These are phyloP conservation scores for Gambusia holbrooki DNA, from an alignment of 2,113 vertebrate genomes.

Conservation along the genomic window DNA sequence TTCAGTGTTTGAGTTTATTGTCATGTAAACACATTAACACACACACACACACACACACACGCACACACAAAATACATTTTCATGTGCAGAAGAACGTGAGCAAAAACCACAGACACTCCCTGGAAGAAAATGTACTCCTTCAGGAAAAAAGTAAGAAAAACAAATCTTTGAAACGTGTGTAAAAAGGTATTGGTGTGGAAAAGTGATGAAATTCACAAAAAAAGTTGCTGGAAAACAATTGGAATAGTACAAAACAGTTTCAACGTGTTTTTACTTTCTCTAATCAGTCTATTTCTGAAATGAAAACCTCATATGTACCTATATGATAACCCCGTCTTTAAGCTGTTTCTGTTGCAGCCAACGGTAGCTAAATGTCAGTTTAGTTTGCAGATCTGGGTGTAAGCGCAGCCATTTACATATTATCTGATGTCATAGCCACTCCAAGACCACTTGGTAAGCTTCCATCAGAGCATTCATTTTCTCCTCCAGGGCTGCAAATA, in stretches of 20 bases:
- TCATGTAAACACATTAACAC: not conserved
- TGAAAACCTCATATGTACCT: not conserved
- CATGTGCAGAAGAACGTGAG: not conserved
- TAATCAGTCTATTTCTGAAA: not conserved
- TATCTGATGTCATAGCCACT: conserved; percentile 1
- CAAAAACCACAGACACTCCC: not conserved
- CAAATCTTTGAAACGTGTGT: too few species aligned
- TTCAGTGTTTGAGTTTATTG: not conserved
- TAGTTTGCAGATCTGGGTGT: conserved; percentile 9
- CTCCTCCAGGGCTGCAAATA: not conserved
- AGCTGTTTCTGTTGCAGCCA: not conserved
- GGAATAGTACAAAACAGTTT: not conserved
- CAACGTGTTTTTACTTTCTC: not conserved
- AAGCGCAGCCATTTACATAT: conserved; percentile 14
- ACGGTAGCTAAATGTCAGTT: not conserved
- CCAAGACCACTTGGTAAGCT: not conserved
- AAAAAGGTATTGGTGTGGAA: too few species aligned
- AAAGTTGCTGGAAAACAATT: not conserved
- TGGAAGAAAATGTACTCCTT: not conserved
- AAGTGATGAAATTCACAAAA: too few species aligned
- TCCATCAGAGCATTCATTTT: conserved; percentile 1
- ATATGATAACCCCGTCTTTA: not conserved
- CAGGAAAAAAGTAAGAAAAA: not conserved
- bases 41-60: not conserved
- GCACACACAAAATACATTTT: not conserved